Evolutionary conservation across 2,113 vertebrate species (phyloP), one percentile per base, ranked within the genome.

Genomic region (Nycticryphes semicollaris): DNA sequence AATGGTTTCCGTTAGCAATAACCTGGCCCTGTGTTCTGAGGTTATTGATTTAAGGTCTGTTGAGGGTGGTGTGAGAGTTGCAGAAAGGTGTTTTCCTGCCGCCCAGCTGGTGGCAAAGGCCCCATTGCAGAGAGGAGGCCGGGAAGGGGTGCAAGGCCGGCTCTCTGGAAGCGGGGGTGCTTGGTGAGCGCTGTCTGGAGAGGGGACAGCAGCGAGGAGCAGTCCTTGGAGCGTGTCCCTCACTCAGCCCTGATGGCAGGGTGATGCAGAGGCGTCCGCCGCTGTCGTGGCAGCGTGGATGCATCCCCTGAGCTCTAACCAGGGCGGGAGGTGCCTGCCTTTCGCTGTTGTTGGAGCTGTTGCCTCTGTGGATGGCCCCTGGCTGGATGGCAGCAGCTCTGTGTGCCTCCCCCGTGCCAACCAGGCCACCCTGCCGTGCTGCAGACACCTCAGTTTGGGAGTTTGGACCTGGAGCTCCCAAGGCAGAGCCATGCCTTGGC

Each of bases 1-100:
- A 92, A 94, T 96, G 84, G 94, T 78, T 97, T 97, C 95, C 69
- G 66, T 92, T 87, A 51, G 84, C 93, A 91, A 51, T 91, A 95
- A 94, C 91, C 63, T 51, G 56, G n/a, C 56, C 48, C 73, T 95
- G 57, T 95, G 91, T 89, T 87, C 80, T 72, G 77, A n/a, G 80
- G 28, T 91, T 95, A 84, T 89, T 95, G 94, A 96, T 95, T 92
- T 96, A 90, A 91, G 62, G 87, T 27, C 88, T 96, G 84, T 30
- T 75, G 60, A 37, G 51, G 59, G 59, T 66, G 60, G 9, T 64
- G 48, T 68, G 93, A 94, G 77, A 74, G 81, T 30, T 89, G 89
- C 69, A 73, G 93, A 87, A 87, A 93, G 81, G 81, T 33, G 57
- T 82, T 95, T 91, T 93, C 87, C 93, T 92, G 89, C 57, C 0